Percentiles rank a stretch among this genome's conserved stretches.
Conservation (phyloP, 2,113 vertebrate genomes). For the Butorides virescens region DNA sequence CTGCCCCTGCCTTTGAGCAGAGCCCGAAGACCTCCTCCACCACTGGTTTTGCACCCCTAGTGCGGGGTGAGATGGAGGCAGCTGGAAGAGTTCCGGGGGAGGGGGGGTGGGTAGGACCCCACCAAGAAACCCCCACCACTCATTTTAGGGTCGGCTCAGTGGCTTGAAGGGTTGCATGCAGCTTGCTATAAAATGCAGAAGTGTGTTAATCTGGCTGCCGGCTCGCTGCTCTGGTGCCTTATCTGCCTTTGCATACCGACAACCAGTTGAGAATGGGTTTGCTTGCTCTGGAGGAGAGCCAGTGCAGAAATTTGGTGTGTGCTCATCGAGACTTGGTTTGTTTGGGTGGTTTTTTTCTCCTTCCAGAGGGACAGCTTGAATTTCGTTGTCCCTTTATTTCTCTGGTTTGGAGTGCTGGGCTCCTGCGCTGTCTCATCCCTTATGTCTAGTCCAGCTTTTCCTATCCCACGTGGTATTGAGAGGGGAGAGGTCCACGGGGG, state of each 20-base stretch:
- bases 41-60: background rate
- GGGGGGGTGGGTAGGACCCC: background rate
- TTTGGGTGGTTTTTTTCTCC: background rate
- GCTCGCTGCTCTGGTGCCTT: fast-evolving
- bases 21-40: fast-evolving
- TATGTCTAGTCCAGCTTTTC: background rate
- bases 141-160: fast-evolving
- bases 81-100: fast-evolving
- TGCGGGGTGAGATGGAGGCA: background rate
- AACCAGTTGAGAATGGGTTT: background rate
- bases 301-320: background rate
- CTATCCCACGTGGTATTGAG: fast-evolving
- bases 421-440: background rate
- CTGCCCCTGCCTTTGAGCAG: background rate
- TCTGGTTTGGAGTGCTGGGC: background rate
- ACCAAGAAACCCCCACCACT: too few relatives aligned
- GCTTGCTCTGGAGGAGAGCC: background rate
- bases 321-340: background rate
- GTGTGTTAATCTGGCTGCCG: background rate
- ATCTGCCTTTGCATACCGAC: background rate
- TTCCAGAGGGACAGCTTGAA: background rate
- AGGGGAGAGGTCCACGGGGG: background rate
- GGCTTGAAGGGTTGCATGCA: background rate
- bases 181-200: background rate
- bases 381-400: background rate